Percentiles rank a stretch among this genome's conserved stretches.
Evolutionary conservation across 2,888 invertebrate species (phyloP).

Genomic region (Therioaphis trifolii): DNA sequence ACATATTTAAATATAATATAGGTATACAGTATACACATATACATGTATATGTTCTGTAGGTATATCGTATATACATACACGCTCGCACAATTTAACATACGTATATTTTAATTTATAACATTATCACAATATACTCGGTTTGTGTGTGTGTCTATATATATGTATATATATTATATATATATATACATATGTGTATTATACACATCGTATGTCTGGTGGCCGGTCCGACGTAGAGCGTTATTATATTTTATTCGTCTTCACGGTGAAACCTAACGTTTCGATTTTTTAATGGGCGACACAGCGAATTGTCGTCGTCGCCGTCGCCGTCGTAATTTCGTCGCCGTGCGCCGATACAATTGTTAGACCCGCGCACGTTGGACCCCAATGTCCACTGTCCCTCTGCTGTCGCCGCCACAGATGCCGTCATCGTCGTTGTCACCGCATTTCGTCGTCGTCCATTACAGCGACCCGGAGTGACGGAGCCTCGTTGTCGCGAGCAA

Average conservation of each 20-base stretch:
- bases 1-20: neutral
- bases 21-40: neutral
- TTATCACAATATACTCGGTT: too few species aligned
- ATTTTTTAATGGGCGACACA: neutral
- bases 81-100: neutral
- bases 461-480: neutral
- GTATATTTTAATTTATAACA: too few species aligned
- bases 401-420: neutral
- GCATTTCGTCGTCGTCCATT: conserved; percentile 53
- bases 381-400: conserved; percentile 40
- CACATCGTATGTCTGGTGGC: neutral
- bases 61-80: neutral
- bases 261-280: conserved; percentile 7
- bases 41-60: neutral
- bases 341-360: conserved; percentile 30
- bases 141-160: neutral
- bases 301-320: conserved; percentile 15
- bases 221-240: too few species aligned
- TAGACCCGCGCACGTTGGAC: conserved; percentile 23
- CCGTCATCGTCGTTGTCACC: too few species aligned
- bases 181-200: conserved; percentile 14
- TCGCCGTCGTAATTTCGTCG: neutral
- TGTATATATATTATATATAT: neutral
- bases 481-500: conserved; percentile 13
- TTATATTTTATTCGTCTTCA: neutral